Evolutionary conservation across 2,797 vertebrate genomes (phyloP), one percentile per base, ranked within the genome.

Genomic region (Acrossocheilus fasciatus): DNA sequence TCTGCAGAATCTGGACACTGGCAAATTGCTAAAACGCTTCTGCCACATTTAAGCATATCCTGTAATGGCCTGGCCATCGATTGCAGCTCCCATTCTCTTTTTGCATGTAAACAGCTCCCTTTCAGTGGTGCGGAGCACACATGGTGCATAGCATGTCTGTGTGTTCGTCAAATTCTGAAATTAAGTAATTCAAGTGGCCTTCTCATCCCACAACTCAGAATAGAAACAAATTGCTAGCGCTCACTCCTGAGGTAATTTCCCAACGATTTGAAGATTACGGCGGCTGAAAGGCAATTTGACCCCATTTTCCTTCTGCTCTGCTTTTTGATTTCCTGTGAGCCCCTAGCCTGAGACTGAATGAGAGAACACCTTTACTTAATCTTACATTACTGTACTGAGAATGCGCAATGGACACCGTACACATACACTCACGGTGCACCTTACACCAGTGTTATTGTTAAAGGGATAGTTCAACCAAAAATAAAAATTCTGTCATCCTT

Each of bases 1-100:
- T 93, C 92, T 92, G 93, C 90, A 90, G 89, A 93, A 91, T 92
- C 93, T 82, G 86, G 91, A 93, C 92, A 90, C 91, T 83, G 91
- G 83, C 93, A 95, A 95, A 95, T 95, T 95, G 93, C 93, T 94
- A 93, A 95, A 95, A 95, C 92, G 93, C 91, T 93, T 86, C 89
- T 92, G 92, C 92, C 93, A 91, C 91, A 93, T 93, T 94, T 94
- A 93, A 94, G 91, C 90, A 89, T 89, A 92, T 94, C 89, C 92
- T 89, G 50, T 95, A 96, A 96, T 95, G 94, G 93, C 89, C 93
- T 90, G 91, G 83, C 88, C 91, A 96, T 96, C 93, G 95, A 96
- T 96, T 90, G 86, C 43, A 1, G 73, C 90, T 84, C 87, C 90
- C 89, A 86, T 88, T 91, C 88, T 75, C 90, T 89, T 93, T 82